Percentiles rank a stretch among this genome's conserved stretches.
Evolutionary conservation across 2,113 vertebrate species (phyloP).

Genomic region (Galbula dea): DNA sequence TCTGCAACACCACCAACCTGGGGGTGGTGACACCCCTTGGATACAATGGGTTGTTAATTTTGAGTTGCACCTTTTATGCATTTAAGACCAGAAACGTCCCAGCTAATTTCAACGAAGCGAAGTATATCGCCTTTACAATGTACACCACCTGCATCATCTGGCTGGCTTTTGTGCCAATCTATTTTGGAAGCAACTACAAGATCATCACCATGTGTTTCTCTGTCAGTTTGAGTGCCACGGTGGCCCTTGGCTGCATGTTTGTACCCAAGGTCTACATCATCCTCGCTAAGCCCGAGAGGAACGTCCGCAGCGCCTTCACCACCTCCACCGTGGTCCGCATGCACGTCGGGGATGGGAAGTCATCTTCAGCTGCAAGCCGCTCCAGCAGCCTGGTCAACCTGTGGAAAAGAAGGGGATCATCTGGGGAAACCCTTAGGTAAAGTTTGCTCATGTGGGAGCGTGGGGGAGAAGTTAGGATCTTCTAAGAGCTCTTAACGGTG

Average conservation of each 20-base stretch:
- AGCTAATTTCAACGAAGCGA: constrained; percentile 98
- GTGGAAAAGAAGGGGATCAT: constrained; percentile 93
- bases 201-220: constrained; percentile 99
- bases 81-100: constrained; percentile 99
- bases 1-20: constrained; percentile 95
- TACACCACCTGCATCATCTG: constrained; percentile 99
- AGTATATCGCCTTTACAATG: constrained; percentile 99
- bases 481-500: neutral
- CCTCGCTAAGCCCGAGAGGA: constrained; percentile 96
- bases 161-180: constrained; percentile 98
- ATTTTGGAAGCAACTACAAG: constrained; percentile 99
- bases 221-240: constrained; percentile 94
- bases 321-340: constrained; percentile 96
- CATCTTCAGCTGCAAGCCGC: constrained; percentile 90
- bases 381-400: constrained; percentile 96
- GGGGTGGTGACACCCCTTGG: constrained; percentile 95
- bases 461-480: neutral
- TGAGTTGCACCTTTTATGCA: constrained; percentile 98
- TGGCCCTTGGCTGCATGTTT: constrained; percentile 97
- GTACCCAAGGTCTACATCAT: constrained; percentile 99
- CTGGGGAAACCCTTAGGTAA: constrained; percentile 96
- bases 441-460: neutral
- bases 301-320: constrained; percentile 96
- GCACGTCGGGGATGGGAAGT: constrained; percentile 96
- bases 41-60: constrained; percentile 94